These are phyloP conservation scores for Lottia scabra DNA, from an alignment of 2,888 invertebrate species.

Conservation along the genomic window DNA sequence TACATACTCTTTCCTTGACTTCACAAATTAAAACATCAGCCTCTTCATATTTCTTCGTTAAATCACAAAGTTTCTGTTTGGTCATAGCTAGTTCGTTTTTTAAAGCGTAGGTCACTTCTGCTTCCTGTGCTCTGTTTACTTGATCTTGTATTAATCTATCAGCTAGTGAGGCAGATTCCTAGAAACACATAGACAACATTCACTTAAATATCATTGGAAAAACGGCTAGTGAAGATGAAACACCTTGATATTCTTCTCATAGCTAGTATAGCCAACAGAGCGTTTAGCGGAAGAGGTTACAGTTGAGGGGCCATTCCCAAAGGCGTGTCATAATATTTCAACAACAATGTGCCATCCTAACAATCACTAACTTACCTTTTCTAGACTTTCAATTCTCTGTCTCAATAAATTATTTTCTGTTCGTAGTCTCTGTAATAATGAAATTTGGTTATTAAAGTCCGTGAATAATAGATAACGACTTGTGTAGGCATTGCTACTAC, in stretches of 20 bases:
- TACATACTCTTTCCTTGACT: slow-evolving; percentile 61
- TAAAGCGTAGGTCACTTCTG: slow-evolving; percentile 78
- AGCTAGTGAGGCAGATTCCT: slow-evolving; percentile 88
- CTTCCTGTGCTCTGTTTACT: slow-evolving; percentile 93
- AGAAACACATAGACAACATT: slow-evolving; percentile 21
- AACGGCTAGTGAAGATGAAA: too few relatives aligned
- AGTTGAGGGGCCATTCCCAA: too few relatives aligned
- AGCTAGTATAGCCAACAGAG: too few relatives aligned
- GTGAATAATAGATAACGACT: too few relatives aligned
- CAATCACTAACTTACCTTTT: slow-evolving; percentile 73
- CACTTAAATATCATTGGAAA: background rate
- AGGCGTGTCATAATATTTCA: too few relatives aligned
- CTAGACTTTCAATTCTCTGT: slow-evolving; percentile 93
- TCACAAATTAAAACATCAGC: slow-evolving; percentile 86
- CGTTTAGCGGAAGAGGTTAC: too few relatives aligned
- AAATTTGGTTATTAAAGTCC: too few relatives aligned
- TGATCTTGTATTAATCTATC: slow-evolving; percentile 74
- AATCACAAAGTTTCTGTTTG: slow-evolving; percentile 87
- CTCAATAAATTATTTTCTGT: slow-evolving; percentile 96
- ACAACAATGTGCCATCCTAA: too few relatives aligned
- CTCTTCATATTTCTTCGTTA: slow-evolving; percentile 88
- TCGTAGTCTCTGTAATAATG: slow-evolving; percentile 72
- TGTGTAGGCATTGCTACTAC: too few relatives aligned
- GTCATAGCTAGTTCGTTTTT: slow-evolving; percentile 87
- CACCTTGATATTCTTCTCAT: too few relatives aligned